These are phyloP conservation scores for Myathropa florea DNA, from an alignment of 2,888 invertebrate genomes.

Conservation along the genomic window DNA sequence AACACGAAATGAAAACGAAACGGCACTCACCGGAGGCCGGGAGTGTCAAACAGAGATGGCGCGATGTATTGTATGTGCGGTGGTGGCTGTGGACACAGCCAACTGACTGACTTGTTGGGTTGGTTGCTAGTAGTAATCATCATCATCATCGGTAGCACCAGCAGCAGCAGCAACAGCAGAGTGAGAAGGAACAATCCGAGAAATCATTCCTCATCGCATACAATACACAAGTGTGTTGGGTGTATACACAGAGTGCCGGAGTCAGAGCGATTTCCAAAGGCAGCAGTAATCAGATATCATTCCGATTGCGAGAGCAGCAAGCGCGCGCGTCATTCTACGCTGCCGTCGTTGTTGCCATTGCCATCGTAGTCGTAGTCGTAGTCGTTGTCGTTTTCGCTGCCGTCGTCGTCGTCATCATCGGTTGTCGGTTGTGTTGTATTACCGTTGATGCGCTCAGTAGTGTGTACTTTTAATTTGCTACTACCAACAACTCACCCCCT, in stretches of 20 bases:
- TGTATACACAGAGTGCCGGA: constrained; percentile 28
- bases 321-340: constrained; percentile 69
- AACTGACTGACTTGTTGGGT: not conserved
- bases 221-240: not conserved
- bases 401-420: not conserved
- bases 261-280: constrained; percentile 45
- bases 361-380: constrained; percentile 6
- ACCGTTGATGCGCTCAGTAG: constrained; percentile 40
- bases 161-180: constrained; percentile 43
- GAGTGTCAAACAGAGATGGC: constrained; percentile 56
- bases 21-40: constrained; percentile 46
- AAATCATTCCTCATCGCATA: constrained; percentile 65
- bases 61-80: constrained; percentile 23
- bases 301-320: constrained; percentile 69
- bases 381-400: constrained; percentile 7
- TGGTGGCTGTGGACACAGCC: constrained; percentile 6
- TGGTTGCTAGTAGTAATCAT: not conserved
- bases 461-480: constrained; percentile 48
- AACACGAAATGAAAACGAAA: constrained; percentile 69
- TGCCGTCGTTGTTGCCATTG: constrained; percentile 13
- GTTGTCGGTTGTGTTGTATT: constrained; percentile 2
- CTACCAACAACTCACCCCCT: constrained; percentile 9
- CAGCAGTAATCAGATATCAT: constrained; percentile 70
- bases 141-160: constrained; percentile 9
- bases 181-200: constrained; percentile 70